Evolutionary conservation across 2,888 invertebrate genomes (phyloP), one percentile per base, ranked within the genome.

Genomic region (Cataglyphis albicans): DNA sequence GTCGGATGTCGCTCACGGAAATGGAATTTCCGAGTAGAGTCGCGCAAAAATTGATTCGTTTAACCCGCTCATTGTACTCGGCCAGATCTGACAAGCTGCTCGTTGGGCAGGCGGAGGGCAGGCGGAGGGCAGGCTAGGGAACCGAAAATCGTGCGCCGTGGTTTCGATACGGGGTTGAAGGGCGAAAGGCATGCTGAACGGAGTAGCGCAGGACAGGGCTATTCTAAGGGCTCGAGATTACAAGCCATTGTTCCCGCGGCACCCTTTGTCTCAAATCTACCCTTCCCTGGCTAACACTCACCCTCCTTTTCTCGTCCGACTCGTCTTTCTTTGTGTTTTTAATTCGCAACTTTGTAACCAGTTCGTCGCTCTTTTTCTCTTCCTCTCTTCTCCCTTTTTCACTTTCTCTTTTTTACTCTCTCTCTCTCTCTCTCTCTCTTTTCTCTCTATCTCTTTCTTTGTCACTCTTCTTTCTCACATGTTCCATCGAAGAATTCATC

Each of bases 171-270:
- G 84, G 55, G 74, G 61, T n/a, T 72, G 82, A 80, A 84, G 78
- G 81, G 84, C 80, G 82, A 83, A 89, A 87, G 85, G 86, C 86
- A 89, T 75, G 88, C 80, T 74, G 85, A 90, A 87, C 86, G 82
- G 86, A 88, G 87, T 87, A 90, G 87, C 89, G 86, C 86, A 87
- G 89, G 90, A 89, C 90, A 87, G 88, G 89, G 89, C 91, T 91
- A 91, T 93, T 92, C 91, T 91, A 93, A 93, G 93, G 93, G 92
- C 91, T 93, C 90, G 92, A 94, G 94, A 94, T 94, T 94, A 94
- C 94, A 93, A 93, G 92, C 93, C 91, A 94, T 94, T 94, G 94
- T 94, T 93, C 91, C 91, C 85, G 88, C 87, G 89, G 91, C 91
- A 90, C 92, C 93, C 93, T 94, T 94, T 94, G 93, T 94, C 94